Percentiles rank a stretch among this genome's conserved stretches.
These are phyloP conservation scores for Poeciliopsis turneri DNA, from an alignment of 2,797 vertebrate species.

Conservation along the genomic window DNA sequence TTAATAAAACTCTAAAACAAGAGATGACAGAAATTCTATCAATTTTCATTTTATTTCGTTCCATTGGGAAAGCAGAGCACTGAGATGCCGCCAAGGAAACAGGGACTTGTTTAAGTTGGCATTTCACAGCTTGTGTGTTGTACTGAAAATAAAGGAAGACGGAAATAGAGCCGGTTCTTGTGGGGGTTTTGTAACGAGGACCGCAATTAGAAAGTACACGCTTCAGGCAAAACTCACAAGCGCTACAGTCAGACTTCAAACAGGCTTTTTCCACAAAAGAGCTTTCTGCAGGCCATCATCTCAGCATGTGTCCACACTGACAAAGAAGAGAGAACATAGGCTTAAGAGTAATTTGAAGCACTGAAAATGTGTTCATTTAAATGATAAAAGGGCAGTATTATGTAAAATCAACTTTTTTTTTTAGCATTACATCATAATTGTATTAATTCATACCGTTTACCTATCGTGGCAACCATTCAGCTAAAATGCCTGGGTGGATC, in stretches of 20 bases:
- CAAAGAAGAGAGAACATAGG: background rate
- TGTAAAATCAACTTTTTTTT: no score
- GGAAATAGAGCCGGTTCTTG: background rate
- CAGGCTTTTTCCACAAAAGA: background rate
- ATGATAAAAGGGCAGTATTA: no score
- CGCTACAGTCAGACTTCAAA: background rate
- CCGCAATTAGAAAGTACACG: no score
- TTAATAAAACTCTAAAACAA: constrained; percentile 21
- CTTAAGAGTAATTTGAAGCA: background rate
- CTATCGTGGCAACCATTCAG: no score
- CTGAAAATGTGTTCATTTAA: background rate
- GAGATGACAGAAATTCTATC: background rate
- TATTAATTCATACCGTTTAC: no score
- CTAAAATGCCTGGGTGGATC: no score
- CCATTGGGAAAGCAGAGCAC: constrained; percentile 12
- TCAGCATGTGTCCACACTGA: background rate
- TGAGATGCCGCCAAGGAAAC: constrained; percentile 6
- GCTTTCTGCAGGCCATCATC: background rate
- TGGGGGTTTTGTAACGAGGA: background rate
- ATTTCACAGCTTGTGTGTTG: constrained; percentile 15
- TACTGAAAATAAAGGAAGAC: constrained; percentile 44
- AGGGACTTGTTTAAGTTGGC: constrained; percentile 5
- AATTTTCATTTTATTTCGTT: background rate
- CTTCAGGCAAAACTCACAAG: background rate
- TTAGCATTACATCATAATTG: no score